phyloP scores from a whole-genome alignment of 1,140 invertebrate genomes.

The Nephila pilipes region DNA sequence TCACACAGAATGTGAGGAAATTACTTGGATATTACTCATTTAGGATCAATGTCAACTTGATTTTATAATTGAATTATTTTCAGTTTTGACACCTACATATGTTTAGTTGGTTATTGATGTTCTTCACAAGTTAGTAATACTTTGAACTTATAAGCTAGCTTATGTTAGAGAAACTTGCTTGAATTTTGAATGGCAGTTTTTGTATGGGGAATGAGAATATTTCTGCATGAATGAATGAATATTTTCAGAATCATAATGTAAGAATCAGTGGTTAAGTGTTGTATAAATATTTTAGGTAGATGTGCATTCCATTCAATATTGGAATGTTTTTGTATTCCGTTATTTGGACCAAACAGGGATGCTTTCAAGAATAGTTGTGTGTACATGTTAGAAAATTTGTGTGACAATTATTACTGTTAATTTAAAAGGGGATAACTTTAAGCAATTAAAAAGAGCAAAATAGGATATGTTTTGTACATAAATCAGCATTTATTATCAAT shows the following conservation, averaged over 20 bases:
- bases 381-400: conserved; percentile 58
- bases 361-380: conserved; percentile 8
- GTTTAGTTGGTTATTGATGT: no score
- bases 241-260: background rate
- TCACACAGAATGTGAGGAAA: no score
- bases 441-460: background rate
- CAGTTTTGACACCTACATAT: no score
- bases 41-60: no score
- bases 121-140: no score
- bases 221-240: no score
- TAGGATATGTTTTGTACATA: conserved; percentile 52
- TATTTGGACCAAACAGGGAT: conserved; percentile 69
- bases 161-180: background rate
- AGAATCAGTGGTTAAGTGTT: conserved; percentile 31
- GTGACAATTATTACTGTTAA: conserved; percentile 21
- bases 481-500: conserved; percentile 57
- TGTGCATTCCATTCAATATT: conserved; percentile 52
- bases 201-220: background rate
- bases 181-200: background rate
- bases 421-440: conserved; percentile 23
- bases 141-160: no score
- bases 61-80: no score
- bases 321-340: conserved; percentile 55
- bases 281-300: conserved; percentile 28
- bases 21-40: no score